Conservation (phyloP, 2,113 vertebrate species). For the Brachirus orientalis region DNA sequence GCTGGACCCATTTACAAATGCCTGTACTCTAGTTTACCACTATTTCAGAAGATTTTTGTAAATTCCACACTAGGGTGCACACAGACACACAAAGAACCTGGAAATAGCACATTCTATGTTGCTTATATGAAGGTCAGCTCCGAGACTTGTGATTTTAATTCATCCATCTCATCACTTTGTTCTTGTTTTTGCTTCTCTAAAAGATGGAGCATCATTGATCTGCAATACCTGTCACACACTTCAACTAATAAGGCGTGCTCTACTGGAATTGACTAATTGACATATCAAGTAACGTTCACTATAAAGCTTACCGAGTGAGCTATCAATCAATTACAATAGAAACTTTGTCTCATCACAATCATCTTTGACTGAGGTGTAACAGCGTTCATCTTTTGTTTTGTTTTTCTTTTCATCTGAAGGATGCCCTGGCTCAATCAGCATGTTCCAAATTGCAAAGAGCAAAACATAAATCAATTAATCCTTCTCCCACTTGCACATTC, state of each 20-base stretch:
- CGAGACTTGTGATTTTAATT: slow-evolving; percentile 4
- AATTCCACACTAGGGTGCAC: neutral
- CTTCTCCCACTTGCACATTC: slow-evolving; percentile 28
- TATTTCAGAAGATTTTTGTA: neutral
- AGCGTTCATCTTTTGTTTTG: slow-evolving; percentile 8
- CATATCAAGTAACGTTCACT: slow-evolving; percentile 55
- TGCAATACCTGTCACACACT: slow-evolving; percentile 56
- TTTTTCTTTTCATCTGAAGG: slow-evolving; percentile 29
- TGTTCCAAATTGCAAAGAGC: slow-evolving; percentile 24
- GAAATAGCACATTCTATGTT: neutral
- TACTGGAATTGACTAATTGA: slow-evolving; percentile 59
- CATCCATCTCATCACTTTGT: too few species aligned
- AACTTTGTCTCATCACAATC: too few species aligned
- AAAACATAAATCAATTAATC: slow-evolving; percentile 24
- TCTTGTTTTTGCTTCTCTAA: slow-evolving; percentile 16
- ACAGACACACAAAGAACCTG: too few species aligned
- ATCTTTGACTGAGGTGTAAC: neutral
- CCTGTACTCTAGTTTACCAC: neutral
- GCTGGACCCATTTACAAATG: neutral
- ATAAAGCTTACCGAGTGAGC: slow-evolving; percentile 36
- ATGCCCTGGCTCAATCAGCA: slow-evolving; percentile 15
- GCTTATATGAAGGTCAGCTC: slow-evolving; percentile 51
- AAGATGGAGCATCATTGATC: slow-evolving; percentile 10
- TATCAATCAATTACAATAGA: neutral
- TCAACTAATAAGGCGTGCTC: slow-evolving; percentile 32